Base-by-base conservation (phyloP, 1,140 invertebrate species). In the Drosophila kurseongensis region DNA sequence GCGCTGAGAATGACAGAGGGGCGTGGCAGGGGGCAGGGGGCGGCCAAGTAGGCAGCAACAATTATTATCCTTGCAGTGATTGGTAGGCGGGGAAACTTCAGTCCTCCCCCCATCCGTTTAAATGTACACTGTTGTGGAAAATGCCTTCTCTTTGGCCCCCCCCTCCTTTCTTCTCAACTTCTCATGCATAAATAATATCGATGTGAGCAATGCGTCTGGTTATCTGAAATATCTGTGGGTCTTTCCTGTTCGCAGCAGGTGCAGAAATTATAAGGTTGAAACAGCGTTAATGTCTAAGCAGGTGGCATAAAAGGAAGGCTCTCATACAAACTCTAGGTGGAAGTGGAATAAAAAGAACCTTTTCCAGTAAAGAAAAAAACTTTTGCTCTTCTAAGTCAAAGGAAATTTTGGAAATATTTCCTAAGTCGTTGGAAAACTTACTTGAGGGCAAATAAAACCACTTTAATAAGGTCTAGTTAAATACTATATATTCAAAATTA, bases 151-250 rank as follows among this genome's bases (percentile, higher is more conserved):
- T 5, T 5, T 4, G 23, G 13, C 4, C 5, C 36, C 16, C 54
- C 18, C 23, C 29, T 6, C 3, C 16, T 4, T 18, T 10, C 0
- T 4, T 3, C 18, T 38, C 58, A 44, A 32, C 69, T 44, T 38
- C 74, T 68, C 75, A 77, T 77, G 65, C 74, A 77, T 77, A 77
- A 77, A 77, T 77, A 77, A 77, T 77, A 77, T 67, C 62, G 55
- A 76, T 77, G 74, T 77, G 75, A 77, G 74, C 75, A 77, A 77
- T 56, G 75, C 73, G 74, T 77, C 74, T 58, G 73, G 72, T 76
- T 67, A 76, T 54, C 56, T 67, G 74, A 77, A 68, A 61, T 75
- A 23, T 59, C 52, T 27, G 23, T 7, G 44, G 60, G 32, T 14
- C 29, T 16, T 12, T 51, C 29, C 6, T 23, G n/a, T 27, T 12